A percentile compares a stretch with the other conserved stretches of the same genome.
These are phyloP conservation scores for Anolis sagrei DNA, from an alignment of 2,113 vertebrate species.

Conservation along the genomic window DNA sequence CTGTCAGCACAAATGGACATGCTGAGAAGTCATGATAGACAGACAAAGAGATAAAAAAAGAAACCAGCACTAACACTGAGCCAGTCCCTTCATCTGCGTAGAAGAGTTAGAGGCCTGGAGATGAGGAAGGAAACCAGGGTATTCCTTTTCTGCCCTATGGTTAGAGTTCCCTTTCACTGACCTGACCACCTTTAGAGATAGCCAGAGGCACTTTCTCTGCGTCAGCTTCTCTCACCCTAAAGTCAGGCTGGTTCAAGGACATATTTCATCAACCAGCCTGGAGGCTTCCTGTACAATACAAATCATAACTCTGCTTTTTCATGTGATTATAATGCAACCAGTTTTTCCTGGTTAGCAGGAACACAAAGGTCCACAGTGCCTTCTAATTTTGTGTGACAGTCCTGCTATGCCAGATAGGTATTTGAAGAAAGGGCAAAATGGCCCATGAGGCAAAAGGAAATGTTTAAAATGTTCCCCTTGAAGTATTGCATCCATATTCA, in stretches of 20 bases:
- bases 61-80: neutral
- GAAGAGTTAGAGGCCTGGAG: neutral
- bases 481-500: neutral
- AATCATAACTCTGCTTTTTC: neutral
- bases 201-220: neutral
- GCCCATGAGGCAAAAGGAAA: neutral
- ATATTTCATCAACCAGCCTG: neutral
- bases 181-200: neutral
- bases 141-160: neutral
- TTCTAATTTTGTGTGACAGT: neutral
- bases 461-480: neutral
- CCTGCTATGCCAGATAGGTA: neutral
- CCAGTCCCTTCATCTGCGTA: neutral
- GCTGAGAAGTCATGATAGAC: too few relatives aligned
- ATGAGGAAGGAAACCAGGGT: neutral
- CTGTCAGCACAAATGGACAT: too few relatives aligned
- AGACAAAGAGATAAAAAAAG: too few relatives aligned
- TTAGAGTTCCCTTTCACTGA: neutral
- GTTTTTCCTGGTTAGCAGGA: neutral
- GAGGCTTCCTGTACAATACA: neutral
- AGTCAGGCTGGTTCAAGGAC: neutral
- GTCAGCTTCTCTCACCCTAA: neutral
- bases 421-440: neutral
- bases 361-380: neutral
- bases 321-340: neutral